Evolutionary conservation across 2,888 invertebrate genomes (phyloP).

Genomic region (Sinelater perroti): DNA sequence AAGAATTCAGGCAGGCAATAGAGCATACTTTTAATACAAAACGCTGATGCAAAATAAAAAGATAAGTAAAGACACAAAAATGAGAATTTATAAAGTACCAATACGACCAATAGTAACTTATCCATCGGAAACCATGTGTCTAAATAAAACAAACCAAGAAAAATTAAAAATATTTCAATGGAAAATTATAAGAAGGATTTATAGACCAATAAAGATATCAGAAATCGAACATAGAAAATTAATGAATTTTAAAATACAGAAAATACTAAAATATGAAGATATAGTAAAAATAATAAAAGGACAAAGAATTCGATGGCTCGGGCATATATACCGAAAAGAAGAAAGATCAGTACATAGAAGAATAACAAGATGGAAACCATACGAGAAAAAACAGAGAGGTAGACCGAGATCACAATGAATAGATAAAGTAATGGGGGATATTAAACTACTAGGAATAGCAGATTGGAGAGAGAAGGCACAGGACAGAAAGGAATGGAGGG

Average conservation of each 20-base stretch:
- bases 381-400: too few species aligned
- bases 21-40: too few species aligned
- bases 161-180: constrained; percentile 13
- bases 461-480: too few species aligned
- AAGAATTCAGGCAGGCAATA: too few species aligned
- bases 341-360: too few species aligned
- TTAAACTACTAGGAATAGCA: too few species aligned
- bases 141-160: constrained; percentile 16
- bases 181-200: constrained; percentile 20
- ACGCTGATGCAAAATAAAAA: too few species aligned
- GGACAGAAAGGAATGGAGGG: too few species aligned
- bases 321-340: too few species aligned
- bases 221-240: constrained; percentile 17
- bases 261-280: constrained; percentile 6
- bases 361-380: too few species aligned
- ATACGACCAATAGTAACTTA: constrained; percentile 5
- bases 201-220: background rate
- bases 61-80: too few species aligned
- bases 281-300: background rate
- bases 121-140: constrained; percentile 1
- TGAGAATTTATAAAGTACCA: constrained; percentile 5
- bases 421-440: too few species aligned
- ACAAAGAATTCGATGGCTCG: constrained; percentile 13
- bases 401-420: background rate
- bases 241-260: constrained; percentile 7